A percentile compares a stretch with the other conserved stretches of the same genome.
Evolutionary conservation across 1,140 invertebrate species (phyloP).

Genomic region (Oryctes rhinoceros): DNA sequence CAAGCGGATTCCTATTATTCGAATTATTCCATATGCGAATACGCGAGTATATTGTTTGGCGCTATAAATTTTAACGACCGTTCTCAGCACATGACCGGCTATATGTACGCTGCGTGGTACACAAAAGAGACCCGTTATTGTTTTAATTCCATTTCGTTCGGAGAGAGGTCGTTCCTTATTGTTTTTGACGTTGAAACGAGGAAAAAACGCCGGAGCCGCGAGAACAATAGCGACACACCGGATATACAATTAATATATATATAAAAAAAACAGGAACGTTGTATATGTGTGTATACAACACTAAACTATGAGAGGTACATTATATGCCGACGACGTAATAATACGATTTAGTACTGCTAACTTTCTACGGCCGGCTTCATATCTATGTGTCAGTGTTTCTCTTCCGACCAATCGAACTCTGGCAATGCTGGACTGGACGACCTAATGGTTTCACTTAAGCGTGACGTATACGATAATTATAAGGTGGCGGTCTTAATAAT

Average conservation of each 20-base stretch:
- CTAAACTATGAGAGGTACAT: neutral
- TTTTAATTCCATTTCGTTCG: constrained; percentile 8
- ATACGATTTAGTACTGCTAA: neutral
- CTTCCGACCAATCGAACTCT: neutral
- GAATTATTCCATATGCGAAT: constrained; percentile 3
- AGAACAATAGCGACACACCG: constrained; percentile 8
- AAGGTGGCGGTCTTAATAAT: neutral
- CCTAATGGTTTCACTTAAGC: constrained; percentile 18
- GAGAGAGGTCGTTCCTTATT: constrained; percentile 14
- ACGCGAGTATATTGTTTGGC: neutral
- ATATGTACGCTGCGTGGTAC: neutral
- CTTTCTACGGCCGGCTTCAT: neutral
- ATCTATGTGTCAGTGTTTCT: neutral
- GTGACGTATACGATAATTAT: constrained; percentile 14
- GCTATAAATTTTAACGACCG: constrained; percentile 1
- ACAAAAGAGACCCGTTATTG: constrained; percentile 18
- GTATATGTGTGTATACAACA: neutral
- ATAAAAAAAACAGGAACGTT: neutral
- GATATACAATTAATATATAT: constrained; percentile 12
- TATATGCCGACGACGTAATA: neutral
- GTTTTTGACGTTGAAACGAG: neutral
- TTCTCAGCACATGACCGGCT: neutral
- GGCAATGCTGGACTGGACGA: neutral
- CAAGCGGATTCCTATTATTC: neutral
- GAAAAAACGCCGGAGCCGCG: neutral